Evolutionary conservation across 1,140 invertebrate species (phyloP).

Genomic region (Goniozus legneri): DNA sequence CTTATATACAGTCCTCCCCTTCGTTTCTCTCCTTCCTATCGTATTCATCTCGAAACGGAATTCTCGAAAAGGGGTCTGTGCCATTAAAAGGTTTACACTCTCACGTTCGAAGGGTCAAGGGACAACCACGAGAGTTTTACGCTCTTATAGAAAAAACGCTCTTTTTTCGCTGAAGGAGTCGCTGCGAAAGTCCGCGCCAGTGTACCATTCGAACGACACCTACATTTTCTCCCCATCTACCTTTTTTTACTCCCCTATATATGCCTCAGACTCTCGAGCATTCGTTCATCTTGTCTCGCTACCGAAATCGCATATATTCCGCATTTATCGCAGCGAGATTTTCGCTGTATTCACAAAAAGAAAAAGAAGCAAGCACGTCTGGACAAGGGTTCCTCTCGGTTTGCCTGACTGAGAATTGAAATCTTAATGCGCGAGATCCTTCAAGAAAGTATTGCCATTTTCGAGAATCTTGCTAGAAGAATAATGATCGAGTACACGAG

Average conservation of each 20-base stretch:
- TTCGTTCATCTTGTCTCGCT: background rate
- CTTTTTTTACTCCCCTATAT: slow-evolving; percentile 5
- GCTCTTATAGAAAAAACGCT: slow-evolving; percentile 28
- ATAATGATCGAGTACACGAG: too few relatives aligned
- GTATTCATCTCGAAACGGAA: slow-evolving; percentile 28
- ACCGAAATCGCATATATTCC: background rate
- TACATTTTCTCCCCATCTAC: background rate
- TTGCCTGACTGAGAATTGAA: too few relatives aligned
- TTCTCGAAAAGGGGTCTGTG: slow-evolving; percentile 33
- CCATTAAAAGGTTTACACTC: slow-evolving; percentile 45
- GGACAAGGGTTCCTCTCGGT: too few relatives aligned
- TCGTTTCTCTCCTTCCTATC: too few relatives aligned
- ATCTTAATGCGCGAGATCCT: too few relatives aligned
- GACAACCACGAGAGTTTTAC: slow-evolving; percentile 27
- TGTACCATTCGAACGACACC: slow-evolving; percentile 28
- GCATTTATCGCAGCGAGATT: too few relatives aligned
- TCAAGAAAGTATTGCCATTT: too few relatives aligned
- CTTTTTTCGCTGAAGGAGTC: too few relatives aligned
- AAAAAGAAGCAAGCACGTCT: too few relatives aligned
- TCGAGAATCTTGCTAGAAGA: too few relatives aligned
- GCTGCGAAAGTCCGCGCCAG: slow-evolving; percentile 35
- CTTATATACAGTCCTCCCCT: too few relatives aligned
- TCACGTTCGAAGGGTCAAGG: slow-evolving; percentile 34
- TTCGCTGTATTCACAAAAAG: too few relatives aligned
- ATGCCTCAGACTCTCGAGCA: background rate